Percentiles rank a stretch among this genome's conserved stretches.
Conservation (phyloP, 2,888 invertebrate genomes). For the Rhopalosiphum nymphaeae region DNA sequence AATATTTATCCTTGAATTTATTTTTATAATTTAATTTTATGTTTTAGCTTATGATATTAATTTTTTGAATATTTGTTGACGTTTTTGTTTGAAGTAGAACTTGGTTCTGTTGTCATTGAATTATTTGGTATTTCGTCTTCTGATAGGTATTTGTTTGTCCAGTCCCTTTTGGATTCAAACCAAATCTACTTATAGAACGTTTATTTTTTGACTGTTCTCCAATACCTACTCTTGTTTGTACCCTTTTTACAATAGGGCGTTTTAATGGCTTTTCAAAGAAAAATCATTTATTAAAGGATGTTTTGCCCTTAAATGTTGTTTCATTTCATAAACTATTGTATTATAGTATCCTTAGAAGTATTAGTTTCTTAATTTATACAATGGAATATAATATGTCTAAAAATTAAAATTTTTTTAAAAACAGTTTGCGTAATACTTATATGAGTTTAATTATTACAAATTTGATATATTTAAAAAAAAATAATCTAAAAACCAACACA, state of each 20-base stretch:
- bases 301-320: neutral
- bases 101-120: constrained; percentile 30
- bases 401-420: neutral
- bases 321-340: neutral
- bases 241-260: constrained; percentile 4
- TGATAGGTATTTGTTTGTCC: constrained; percentile 47
- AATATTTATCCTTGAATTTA: neutral
- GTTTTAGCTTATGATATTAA: neutral
- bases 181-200: constrained; percentile 51
- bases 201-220: constrained; percentile 48
- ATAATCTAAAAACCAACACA: neutral
- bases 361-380: neutral
- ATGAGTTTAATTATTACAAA: neutral
- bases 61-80: neutral
- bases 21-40: neutral
- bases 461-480: neutral
- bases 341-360: neutral
- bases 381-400: neutral
- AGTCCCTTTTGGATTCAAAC: constrained; percentile 23
- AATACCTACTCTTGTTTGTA: neutral
- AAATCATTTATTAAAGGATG: neutral
- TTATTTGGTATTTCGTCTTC: constrained; percentile 49
- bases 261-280: constrained; percentile 34
- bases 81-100: neutral
- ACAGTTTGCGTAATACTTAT: neutral